These are phyloP conservation scores for Lathronympha strigana DNA, from an alignment of 2,888 invertebrate species.

Conservation along the genomic window DNA sequence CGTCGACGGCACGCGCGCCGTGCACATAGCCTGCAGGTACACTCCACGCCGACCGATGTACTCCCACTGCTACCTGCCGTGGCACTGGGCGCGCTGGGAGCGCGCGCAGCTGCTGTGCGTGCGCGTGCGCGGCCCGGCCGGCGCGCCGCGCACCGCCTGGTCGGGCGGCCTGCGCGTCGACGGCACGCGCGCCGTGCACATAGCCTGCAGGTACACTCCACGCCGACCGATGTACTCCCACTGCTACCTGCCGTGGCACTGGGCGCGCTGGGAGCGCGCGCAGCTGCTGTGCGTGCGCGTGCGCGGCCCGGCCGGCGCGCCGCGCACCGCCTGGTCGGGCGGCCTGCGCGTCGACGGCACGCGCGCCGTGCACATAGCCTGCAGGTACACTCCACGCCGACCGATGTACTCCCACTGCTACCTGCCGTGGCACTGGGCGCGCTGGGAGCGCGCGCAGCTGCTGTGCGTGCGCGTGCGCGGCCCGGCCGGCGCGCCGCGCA, in stretches of 20 bases:
- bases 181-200: constrained; percentile 92
- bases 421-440: constrained; percentile 98
- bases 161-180: constrained; percentile 96
- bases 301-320: constrained; percentile 78
- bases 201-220: constrained; percentile 89
- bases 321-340: constrained; percentile 92
- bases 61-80: constrained; percentile 93
- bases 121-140: constrained; percentile 86
- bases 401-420: constrained; percentile 91
- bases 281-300: constrained; percentile 94
- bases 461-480: constrained; percentile 92
- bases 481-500: constrained; percentile 71
- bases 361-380: constrained; percentile 94
- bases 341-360: constrained; percentile 94
- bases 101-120: constrained; percentile 95
- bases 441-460: constrained; percentile 94
- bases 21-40: constrained; percentile 94
- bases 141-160: constrained; percentile 86
- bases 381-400: constrained; percentile 86
- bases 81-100: constrained; percentile 98
- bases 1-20: constrained; percentile 92
- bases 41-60: constrained; percentile 87
- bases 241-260: constrained; percentile 97
- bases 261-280: constrained; percentile 96
- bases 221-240: constrained; percentile 89